Evolutionary conservation across 2,888 invertebrate species (phyloP), one percentile per base, ranked within the genome.

Genomic region (Microctonus hyperodae): DNA sequence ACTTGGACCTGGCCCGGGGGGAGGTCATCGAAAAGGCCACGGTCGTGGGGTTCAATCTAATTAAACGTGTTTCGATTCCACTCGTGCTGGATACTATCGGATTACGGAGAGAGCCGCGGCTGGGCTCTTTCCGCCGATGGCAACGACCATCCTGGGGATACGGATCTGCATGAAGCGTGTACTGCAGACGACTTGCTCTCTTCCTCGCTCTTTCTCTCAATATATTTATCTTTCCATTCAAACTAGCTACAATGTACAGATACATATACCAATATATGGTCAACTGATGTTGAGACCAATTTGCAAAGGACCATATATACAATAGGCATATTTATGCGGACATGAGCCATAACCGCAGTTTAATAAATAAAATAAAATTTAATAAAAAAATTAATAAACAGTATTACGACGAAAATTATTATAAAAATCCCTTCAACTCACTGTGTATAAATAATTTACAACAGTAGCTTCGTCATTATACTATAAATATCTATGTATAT

Each of bases 71-170:
- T 70, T 68, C 70, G 72, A 70, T 70, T 72, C 69, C 53, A 65
- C 68, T 68, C 72, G 67, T 62, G 62, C 55, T 65, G 72, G 68
- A 72, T 70, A 61, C 70, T 69, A 72, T 72, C 69, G 70, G 68
- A 72, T 72, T 72, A 68, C 72, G 56, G 66, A 66, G 64, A 69
- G 70, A 70, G 65, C 40, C 65, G 63, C 56, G 55, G 50, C 51
- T 23, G n/a, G 37, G 56, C 66, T 67, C 67, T 67, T 67, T 67
- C 58, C 58, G 63, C 56, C 67, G 67, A 67, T 67, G 67, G 67
- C 63, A 63, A 63, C 63, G 40, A 63, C 63, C 63, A 58, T 63
- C 67, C 63, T 59, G 67, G 67, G 67, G 67, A 67, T 67, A 67
- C 67, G 22, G 63, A 67, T 67, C 67, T 67, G 63, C 67, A 67